Evolutionary conservation across 2,113 vertebrate species (phyloP).

Genomic region (Salvelinus fontinalis): DNA sequence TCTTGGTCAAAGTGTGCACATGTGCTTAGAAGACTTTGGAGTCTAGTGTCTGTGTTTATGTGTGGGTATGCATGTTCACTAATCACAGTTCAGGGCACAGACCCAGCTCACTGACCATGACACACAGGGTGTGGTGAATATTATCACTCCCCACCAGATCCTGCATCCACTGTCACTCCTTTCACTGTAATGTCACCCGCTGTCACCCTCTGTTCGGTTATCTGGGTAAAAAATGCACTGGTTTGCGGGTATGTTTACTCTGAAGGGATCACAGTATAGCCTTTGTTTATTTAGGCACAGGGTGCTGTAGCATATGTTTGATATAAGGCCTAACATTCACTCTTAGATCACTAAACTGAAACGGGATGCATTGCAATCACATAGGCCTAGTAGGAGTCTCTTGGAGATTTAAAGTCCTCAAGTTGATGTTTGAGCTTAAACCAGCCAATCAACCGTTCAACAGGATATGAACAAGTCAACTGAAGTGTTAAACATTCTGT

Average conservation of each 20-base stretch:
- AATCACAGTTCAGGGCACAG: conserved; percentile 56
- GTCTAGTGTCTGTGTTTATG: conserved; percentile 18
- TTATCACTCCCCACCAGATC: conserved; percentile 52
- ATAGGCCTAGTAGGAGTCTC: too few relatives aligned
- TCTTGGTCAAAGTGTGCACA: conserved; percentile 21
- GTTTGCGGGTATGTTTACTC: not conserved
- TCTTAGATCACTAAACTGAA: too few relatives aligned
- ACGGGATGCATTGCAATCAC: too few relatives aligned
- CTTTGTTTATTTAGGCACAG: too few relatives aligned
- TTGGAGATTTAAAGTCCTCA: too few relatives aligned
- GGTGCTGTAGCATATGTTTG: too few relatives aligned
- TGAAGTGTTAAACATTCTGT: too few relatives aligned
- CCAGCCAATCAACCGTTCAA: too few relatives aligned
- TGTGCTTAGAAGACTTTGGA: conserved; percentile 31
- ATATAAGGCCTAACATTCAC: too few relatives aligned
- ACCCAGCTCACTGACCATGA: conserved; percentile 54
- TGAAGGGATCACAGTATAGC: not conserved
- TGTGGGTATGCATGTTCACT: conserved; percentile 43
- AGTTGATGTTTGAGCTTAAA: too few relatives aligned
- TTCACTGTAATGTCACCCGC: not conserved
- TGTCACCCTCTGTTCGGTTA: not conserved
- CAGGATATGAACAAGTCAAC: too few relatives aligned
- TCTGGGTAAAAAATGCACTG: not conserved
- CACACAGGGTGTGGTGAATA: conserved; percentile 56
- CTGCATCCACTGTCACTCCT: conserved; percentile 12